A percentile compares a stretch with the other conserved stretches of the same genome.
Conservation (phyloP, 2,113 vertebrate species). For the Psophia crepitans region DNA sequence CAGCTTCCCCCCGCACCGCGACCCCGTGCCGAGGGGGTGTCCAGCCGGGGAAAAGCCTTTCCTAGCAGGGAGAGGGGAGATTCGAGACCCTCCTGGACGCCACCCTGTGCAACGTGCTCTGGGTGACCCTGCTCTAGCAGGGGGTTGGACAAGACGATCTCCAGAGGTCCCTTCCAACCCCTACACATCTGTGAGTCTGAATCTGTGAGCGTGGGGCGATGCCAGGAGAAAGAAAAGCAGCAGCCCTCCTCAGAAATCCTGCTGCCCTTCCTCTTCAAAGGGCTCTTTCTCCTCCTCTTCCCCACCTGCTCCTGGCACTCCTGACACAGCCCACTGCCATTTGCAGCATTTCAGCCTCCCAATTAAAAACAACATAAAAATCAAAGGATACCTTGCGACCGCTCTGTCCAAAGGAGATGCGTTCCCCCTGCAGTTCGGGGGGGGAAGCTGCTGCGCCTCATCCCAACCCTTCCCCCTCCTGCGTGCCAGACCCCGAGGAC, state of each 20-base stretch:
- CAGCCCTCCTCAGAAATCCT: background rate
- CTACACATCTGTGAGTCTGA: too few relatives aligned
- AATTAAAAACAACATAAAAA: background rate
- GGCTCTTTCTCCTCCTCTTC: background rate
- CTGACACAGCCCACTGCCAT: rapidly evolving
- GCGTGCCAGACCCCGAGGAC: rapidly evolving
- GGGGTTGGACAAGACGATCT: too few relatives aligned
- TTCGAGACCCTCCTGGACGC: too few relatives aligned
- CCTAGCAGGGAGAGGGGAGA: background rate
- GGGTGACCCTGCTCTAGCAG: too few relatives aligned
- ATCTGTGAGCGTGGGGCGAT: rapidly evolving
- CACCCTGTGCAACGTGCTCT: too few relatives aligned
- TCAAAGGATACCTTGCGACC: rapidly evolving
- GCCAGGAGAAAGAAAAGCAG: background rate
- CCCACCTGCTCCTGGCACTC: background rate
- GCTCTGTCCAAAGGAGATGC: background rate
- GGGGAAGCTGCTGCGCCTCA: background rate
- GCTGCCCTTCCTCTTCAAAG: background rate
- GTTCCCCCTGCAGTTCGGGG: rapidly evolving
- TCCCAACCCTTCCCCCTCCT: background rate
- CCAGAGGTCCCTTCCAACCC: too few relatives aligned
- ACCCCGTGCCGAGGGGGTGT: rapidly evolving
- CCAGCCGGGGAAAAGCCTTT: background rate
- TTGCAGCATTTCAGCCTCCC: background rate
- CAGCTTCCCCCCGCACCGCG: background rate